Percentiles rank a stretch among this genome's conserved stretches.
phyloP scores from a whole-genome alignment of 1,140 invertebrate genomes.

The Leptopilina clavipes region DNA sequence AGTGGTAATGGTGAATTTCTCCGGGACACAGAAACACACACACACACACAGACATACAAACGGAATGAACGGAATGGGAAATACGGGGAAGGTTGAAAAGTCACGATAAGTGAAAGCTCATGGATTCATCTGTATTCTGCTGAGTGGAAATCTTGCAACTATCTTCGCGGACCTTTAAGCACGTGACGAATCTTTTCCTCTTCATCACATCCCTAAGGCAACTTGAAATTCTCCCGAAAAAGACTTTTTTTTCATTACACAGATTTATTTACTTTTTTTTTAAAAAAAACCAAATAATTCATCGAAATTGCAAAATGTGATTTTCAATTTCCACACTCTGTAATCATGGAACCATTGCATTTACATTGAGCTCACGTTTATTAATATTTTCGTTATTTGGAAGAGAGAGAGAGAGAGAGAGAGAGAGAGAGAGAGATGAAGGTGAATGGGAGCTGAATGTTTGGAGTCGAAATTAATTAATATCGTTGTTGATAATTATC shows the following conservation, averaged over 20 bases:
- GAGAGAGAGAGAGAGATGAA: too few relatives aligned
- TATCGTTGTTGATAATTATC: conserved; percentile 28
- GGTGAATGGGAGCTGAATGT: too few relatives aligned
- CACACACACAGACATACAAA: too few relatives aligned
- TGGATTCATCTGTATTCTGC: conserved; percentile 62
- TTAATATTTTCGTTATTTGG: not conserved
- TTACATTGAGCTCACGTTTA: not conserved
- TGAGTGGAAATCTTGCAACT: conserved; percentile 56
- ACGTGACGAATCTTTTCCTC: conserved; percentile 48
- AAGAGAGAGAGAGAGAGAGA: too few relatives aligned
- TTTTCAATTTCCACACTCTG: not conserved
- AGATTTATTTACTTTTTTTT: too few relatives aligned
- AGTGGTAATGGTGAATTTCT: not conserved
- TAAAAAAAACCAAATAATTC: too few relatives aligned
- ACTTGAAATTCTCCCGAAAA: not conserved
- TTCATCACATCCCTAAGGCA: not conserved
- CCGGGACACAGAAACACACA: too few relatives aligned
- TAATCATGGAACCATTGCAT: not conserved
- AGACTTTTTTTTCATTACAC: too few relatives aligned
- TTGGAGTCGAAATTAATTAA: conserved; percentile 15
- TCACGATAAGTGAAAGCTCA: conserved; percentile 41
- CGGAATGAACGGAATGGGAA: not conserved
- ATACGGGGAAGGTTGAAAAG: conserved; percentile 19
- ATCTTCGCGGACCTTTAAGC: conserved; percentile 51
- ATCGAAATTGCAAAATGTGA: too few relatives aligned